Evolutionary conservation across 2,888 invertebrate species (phyloP), one percentile per base, ranked within the genome.

Genomic region (Tenthredo mesomela): DNA sequence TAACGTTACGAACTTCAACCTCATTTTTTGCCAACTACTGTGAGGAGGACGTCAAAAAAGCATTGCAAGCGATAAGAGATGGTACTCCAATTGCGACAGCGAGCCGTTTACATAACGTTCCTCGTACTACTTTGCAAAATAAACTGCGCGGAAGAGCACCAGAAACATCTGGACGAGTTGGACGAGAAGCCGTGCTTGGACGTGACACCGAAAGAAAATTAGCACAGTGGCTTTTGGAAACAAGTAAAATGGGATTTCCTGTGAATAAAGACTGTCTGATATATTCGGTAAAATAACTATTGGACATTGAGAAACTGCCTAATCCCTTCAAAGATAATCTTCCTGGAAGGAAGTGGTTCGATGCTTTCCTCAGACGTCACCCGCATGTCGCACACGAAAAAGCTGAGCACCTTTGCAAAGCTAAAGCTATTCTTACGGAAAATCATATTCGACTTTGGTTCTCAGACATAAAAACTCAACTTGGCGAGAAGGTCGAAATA

Each of bases 231-330:
- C 70, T 89, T 4, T 37, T 86, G 37, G 82, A 84, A 29, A 87
- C 86, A 12, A 86, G 86, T 37, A 88, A 85, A 86, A 87, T 84
- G 83, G 88, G 86, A 10, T 88, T 89, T 85, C 86, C 87, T 25
- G 85, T 89, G 15, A 86, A 87, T 82, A 89, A 86, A 58, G 84
- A 86, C 15, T 84, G 54, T 18, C 47, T 88, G 18, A 65, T 87
- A 21, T 84, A 87, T 65, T 87, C 87, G 12, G 88, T 88, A 1
- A 87, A 88, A 70, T 75, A 87, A 73, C 77, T 88, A 18, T 84
- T 89, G 2, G 85, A 88, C 5, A 78, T 80, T 29, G 70, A 85
- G n/a, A 83, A 85, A 29, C 43, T 86, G 70, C 47, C 84, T 43
- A 88, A 85, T 82, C 86, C 86, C 21, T 87, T 67, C 29, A 25